A percentile compares a stretch with the other conserved stretches of the same genome.
These are phyloP conservation scores for Lochmaea capreae DNA, from an alignment of 2,888 invertebrate species.

Conservation along the genomic window DNA sequence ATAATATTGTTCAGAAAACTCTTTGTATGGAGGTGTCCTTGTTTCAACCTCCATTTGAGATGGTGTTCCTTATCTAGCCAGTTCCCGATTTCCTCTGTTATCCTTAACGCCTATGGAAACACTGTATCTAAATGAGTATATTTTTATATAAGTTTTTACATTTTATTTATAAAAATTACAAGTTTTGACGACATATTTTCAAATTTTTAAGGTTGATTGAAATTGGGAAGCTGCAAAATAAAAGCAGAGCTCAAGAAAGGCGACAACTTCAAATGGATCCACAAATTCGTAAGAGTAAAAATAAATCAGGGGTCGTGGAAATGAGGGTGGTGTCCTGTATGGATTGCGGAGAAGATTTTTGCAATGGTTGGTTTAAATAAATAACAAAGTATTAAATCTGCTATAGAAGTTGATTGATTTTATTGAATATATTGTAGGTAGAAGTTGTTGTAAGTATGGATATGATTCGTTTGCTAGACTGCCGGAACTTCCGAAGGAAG, in stretches of 20 bases:
- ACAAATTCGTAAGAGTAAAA: conserved; percentile 81
- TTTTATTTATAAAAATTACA: no score
- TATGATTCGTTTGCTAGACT: conserved; percentile 71
- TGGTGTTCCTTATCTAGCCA: no score
- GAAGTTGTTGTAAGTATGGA: conserved; percentile 68
- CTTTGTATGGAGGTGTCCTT: no score
- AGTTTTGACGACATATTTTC: no score
- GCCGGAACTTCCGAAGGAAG: conserved; percentile 56
- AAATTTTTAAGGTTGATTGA: conserved; percentile 66
- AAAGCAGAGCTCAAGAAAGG: conserved; percentile 78
- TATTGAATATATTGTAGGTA: conserved; percentile 59
- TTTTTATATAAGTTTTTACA: no score
- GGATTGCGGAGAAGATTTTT: conserved; percentile 89
- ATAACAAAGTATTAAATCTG: no score
- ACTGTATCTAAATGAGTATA: no score
- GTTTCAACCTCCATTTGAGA: no score
- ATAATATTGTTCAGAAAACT: no score
- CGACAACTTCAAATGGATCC: conserved; percentile 75
- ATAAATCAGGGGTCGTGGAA: conserved; percentile 84
- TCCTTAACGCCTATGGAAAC: no score
- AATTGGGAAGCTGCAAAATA: conserved; percentile 81
- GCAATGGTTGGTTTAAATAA: conserved; percentile 70
- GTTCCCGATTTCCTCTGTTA: no score
- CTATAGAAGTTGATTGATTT: neutral
- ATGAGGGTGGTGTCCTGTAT: conserved; percentile 79